Base-by-base conservation (phyloP, 2,888 invertebrate species). In the Lochmaea crataegi region DNA sequence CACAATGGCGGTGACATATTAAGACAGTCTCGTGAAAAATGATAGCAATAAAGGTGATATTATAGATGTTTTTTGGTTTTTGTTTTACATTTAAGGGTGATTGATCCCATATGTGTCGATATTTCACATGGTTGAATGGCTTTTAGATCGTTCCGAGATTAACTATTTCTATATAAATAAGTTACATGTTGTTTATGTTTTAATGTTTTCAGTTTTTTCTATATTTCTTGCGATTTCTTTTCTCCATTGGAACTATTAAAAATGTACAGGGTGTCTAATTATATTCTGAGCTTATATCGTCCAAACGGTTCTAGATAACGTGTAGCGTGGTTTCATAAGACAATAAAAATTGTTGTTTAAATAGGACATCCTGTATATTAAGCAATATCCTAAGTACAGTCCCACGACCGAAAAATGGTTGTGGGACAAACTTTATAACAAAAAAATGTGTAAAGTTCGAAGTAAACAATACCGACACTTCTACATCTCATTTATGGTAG, bases 21-120 rank as follows among this genome's bases (percentile, higher is more conserved):
- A 67, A 72, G 74, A 74, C 74, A 74, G 74, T 68, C 51, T 64
- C 58, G 48, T 72, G 74, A 74, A 72, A 72, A 67, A 74, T 74
- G 41, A 68, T 66, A 48, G 68, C 68, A 51, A 72, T 71, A 63
- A 74, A 71, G 53, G 70, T 45, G 64, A 65, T 70, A 64, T 70
- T 64, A 70, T 45, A 42, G 14, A 11, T 70, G 58, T 51, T 65
- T n/a, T 48, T 32, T 65, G 32, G 32, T 38, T 38, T 72, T 72
- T 72, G 68, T 73, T 61, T 18, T 5, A 11, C 7, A 64, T 16
- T 45, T 26, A 74, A 61, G 60, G 71, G 73, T 74, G 66, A 74
- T 71, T 74, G 73, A 66, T 74, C 61, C 64, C 56, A 22, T 61
- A 65, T 69, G 64, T 32, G 69, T 63, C 51, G 56, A 63, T 69